phyloP scores from a whole-genome alignment of 2,113 vertebrate species.

The human region DNA sequence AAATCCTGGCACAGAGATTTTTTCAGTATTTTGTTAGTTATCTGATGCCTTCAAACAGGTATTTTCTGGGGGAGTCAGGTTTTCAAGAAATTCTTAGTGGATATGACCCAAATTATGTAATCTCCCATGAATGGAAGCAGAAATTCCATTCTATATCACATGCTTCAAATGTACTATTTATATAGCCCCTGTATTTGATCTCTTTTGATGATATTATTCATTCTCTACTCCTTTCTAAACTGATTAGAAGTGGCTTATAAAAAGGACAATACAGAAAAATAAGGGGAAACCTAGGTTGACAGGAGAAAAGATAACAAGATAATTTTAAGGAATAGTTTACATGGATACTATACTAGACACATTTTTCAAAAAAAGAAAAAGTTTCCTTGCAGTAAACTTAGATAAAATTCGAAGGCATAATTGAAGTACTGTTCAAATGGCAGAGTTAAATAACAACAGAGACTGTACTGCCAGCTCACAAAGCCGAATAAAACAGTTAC shows the following conservation, averaged over 20 bases:
- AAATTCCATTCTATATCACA: neutral
- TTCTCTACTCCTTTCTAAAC: neutral
- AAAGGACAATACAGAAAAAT: neutral
- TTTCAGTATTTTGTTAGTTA: neutral
- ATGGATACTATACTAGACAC: neutral
- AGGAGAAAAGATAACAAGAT: neutral
- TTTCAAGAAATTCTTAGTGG: neutral
- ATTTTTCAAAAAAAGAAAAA: neutral
- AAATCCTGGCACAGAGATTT: neutral
- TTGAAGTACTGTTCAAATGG: neutral
- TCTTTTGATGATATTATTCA: neutral
- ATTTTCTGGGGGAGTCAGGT: neutral
- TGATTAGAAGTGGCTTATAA: neutral
- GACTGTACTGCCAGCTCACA: neutral
- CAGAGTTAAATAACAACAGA: neutral
- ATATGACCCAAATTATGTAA: neutral
- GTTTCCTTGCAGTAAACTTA: neutral
- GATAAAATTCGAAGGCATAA: neutral
- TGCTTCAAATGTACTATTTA: neutral
- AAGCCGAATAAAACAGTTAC: neutral
- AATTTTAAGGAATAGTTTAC: neutral
- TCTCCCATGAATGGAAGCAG: neutral
- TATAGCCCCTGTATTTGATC: neutral
- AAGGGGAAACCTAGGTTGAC: neutral
- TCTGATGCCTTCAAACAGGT: neutral